Evolutionary conservation across 2,797 vertebrate genomes (phyloP).

Genomic region (Apogon talboti): DNA sequence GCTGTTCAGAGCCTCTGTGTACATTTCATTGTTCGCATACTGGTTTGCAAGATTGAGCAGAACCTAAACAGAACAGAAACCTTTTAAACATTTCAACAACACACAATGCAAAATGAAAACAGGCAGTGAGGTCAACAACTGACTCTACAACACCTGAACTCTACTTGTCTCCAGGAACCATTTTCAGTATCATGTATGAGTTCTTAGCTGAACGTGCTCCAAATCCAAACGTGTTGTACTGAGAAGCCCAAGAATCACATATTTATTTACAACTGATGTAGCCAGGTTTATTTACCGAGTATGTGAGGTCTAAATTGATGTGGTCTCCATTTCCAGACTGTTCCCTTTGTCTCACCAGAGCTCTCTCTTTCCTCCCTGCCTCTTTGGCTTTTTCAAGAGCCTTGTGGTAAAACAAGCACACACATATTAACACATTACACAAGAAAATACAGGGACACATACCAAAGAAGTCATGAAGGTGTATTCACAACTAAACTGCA

Average conservation of each 20-base stretch:
- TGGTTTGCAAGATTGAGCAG: slow-evolving; percentile 96
- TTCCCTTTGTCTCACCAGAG: slow-evolving; percentile 91
- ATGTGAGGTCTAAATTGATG: slow-evolving; percentile 94
- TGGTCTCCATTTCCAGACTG: slow-evolving; percentile 88
- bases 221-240: slow-evolving; percentile 8
- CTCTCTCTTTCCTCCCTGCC: slow-evolving; percentile 93
- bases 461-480: too few relatives aligned
- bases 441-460: too few relatives aligned
- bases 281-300: slow-evolving; percentile 87
- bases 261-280: neutral
- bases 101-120: slow-evolving; percentile 4
- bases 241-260: neutral
- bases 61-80: slow-evolving; percentile 81
- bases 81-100: neutral
- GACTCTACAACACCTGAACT: neutral
- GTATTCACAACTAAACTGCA: too few relatives aligned
- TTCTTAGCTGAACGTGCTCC: neutral
- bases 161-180: neutral
- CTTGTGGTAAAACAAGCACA: slow-evolving; percentile 70
- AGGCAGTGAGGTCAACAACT: neutral
- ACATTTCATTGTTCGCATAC: slow-evolving; percentile 96
- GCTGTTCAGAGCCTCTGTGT: slow-evolving; percentile 93
- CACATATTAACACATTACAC: too few relatives aligned
- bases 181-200: slow-evolving; percentile 10
- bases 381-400: slow-evolving; percentile 98